Base-by-base conservation (phyloP, 2,888 invertebrate genomes). In the Drosophila antonietae region DNA sequence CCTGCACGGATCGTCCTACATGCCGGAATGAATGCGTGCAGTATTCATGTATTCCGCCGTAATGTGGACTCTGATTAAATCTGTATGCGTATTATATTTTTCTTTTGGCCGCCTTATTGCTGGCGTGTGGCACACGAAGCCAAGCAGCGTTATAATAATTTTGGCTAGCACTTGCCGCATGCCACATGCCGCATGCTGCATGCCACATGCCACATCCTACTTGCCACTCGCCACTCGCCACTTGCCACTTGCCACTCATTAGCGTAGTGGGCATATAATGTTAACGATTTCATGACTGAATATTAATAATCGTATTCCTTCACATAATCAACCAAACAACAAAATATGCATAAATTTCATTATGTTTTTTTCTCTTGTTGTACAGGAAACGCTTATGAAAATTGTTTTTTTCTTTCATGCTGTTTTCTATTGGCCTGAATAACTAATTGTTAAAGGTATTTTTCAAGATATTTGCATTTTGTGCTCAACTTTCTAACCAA, bases 11-110 rank as follows among this genome's bases (percentile, higher is more conserved):
- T 58, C 35, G 44, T 12, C 12, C 23, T 28, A 35, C 15, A 28
- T 59, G 51, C 43, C n/a, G 31, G 5, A 20, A 18, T 8, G n/a
- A 56, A 56, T 52, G 68, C 58, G 39, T 66, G 53, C 55, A 37
- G 43, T 55, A 56, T 51, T 67, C 46, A 68, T 64, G 57, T 75
- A 56, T 43, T 31, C 55, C 53, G 55, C 73, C 75, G 68, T 81
- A 64, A 78, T 68, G 75, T 65, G 68, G 33, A 4, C 33, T 49
- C 7, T 63, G 65, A 78, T 77, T 60, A 66, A 73, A 66, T 78
- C 69, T 61, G 62, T 35, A 51, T 57, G 69, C 73, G 69, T 78
- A 53, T 78, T 62, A 63, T 39, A 56, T 41, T 41, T 41, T 41
- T 44, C 7, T 57, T 49, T 57, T 33, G 12, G n/a, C 49, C 49